Evolutionary conservation across 2,888 invertebrate genomes (phyloP).

Genomic region (Boloria selene): DNA sequence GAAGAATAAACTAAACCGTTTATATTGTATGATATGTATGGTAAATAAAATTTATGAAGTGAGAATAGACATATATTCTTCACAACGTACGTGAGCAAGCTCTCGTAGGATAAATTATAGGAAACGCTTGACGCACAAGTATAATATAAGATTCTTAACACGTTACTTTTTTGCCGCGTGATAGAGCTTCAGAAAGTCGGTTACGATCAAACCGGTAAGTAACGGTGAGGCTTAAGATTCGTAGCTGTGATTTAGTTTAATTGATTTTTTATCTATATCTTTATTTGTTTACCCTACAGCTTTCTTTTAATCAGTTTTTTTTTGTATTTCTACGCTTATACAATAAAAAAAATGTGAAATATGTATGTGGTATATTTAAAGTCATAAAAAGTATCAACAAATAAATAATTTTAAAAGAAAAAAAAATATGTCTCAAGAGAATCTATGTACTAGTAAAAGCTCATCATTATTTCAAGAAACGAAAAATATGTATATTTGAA

Average conservation of each 20-base stretch:
- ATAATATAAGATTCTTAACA: slow-evolving; percentile 28
- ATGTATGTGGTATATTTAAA: too few relatives aligned
- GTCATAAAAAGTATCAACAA: too few relatives aligned
- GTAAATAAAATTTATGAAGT: background rate
- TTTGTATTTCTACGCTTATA: background rate
- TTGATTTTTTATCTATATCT: slow-evolving; percentile 3
- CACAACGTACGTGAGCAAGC: slow-evolving; percentile 4
- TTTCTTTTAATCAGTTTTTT: background rate
- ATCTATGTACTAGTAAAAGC: too few relatives aligned
- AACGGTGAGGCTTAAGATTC: slow-evolving; percentile 50
- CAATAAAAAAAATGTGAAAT: too few relatives aligned
- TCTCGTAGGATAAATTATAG: slow-evolving; percentile 1
- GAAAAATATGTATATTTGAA: too few relatives aligned
- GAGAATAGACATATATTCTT: background rate
- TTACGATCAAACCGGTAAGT: slow-evolving; percentile 59
- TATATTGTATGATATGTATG: too few relatives aligned
- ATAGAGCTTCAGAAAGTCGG: slow-evolving; percentile 38
- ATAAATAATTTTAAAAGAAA: too few relatives aligned
- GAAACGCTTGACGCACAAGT: slow-evolving; percentile 11
- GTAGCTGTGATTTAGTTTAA: slow-evolving; percentile 34
- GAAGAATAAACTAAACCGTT: too few relatives aligned
- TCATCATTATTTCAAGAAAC: too few relatives aligned
- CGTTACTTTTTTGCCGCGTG: slow-evolving; percentile 23
- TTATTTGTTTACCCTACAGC: background rate
- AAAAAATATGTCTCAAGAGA: too few relatives aligned